Base-by-base conservation (phyloP, 2,113 vertebrate genomes). In the Brachionichthys hirsutus region DNA sequence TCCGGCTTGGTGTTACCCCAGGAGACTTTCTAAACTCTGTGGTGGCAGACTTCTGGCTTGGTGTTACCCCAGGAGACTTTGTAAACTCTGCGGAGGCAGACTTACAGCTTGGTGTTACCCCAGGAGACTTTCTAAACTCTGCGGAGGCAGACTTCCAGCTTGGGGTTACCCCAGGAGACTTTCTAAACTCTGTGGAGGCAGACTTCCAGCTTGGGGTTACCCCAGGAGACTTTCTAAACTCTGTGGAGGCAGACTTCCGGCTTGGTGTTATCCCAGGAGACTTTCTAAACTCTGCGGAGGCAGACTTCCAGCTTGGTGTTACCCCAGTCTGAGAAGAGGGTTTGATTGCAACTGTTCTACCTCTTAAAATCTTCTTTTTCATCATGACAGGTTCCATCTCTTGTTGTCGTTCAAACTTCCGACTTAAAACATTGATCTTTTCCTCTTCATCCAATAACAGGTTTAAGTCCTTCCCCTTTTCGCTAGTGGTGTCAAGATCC, bases 341-440 rank as follows among this genome's bases (percentile, higher is more conserved):
- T 13, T 54, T 65, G 11, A 75, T 24, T 4, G 14, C 12, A 1
- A 66, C 14, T 14, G 41, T 48, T 40, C 77, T 68, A 6, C 54
- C 38, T 58, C 81, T 94, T 90, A 10, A 90, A 93, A 78, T 91
- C 92, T 78, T 92, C 90, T 46, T 91, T 30, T 11, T 17, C 9
- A 76, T 77, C 34, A 62, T 45, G 6, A 60, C n/a, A 3, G 18
- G 24, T 19, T 78, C 65, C 4, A 5, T 18, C 0, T 75, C 67
- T n/a, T n/a, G n/a, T n/a, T n/a, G 10, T 71, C 54, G 24, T 63
- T 69, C 42, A 6, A 58, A 3, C 40, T 16, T 14, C n/a, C 54
- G 24, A 15, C 16, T 47, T 13, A 9, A 3, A 14, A 2, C 4
- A 4, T 89, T 12, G 78, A 81, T 41, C 70, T 75, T 64, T 86